Conservation (phyloP, 1,140 invertebrate genomes). For the Drusus annulatus region DNA sequence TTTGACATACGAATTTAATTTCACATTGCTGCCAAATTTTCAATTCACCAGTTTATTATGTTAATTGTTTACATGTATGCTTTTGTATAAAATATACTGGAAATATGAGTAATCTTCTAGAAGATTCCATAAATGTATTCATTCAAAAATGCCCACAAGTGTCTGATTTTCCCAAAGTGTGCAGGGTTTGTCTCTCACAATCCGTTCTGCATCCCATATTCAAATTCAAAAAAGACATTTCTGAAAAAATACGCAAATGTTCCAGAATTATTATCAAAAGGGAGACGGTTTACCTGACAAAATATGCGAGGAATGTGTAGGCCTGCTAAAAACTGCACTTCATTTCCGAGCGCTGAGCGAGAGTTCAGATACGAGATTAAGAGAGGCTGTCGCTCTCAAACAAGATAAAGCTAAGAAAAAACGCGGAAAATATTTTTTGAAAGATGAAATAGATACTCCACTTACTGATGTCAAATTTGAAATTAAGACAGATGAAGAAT, state of each 20-base stretch:
- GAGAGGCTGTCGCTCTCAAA: background rate
- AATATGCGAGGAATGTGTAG: slow-evolving; percentile 2
- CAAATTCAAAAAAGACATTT: background rate
- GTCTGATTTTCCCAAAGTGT: slow-evolving; percentile 1
- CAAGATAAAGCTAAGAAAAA: background rate
- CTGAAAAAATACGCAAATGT: background rate
- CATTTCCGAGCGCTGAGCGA: background rate
- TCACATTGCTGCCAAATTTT: too few species aligned
- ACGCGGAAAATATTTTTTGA: background rate
- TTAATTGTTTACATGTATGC: too few species aligned
- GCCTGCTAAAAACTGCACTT: background rate
- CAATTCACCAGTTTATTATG: too few species aligned
- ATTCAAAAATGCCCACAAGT: background rate
- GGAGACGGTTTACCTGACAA: slow-evolving; percentile 5
- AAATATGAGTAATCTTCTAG: too few species aligned
- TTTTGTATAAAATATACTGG: too few species aligned
- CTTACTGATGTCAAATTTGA: background rate
- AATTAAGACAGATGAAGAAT: background rate
- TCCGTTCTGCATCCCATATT: background rate
- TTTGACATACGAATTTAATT: too few species aligned
- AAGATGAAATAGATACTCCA: background rate
- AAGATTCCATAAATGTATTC: too few species aligned
- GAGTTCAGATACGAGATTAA: background rate
- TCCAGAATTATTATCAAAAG: background rate
- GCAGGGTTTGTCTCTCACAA: slow-evolving; percentile 1